Evolutionary conservation across 2,888 invertebrate species (phyloP).

Genomic region (Dioctria linearis): DNA sequence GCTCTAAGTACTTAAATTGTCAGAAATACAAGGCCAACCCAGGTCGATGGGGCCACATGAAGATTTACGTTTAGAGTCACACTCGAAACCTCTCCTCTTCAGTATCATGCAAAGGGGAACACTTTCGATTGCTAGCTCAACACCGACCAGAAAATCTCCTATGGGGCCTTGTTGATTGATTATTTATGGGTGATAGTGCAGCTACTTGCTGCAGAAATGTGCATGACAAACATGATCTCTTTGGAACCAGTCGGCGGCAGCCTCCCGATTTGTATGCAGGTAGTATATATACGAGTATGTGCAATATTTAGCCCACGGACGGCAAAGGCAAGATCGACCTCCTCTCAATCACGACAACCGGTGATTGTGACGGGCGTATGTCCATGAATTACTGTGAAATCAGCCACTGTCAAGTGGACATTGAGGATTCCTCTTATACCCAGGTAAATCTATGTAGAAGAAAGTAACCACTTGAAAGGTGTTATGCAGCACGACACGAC

Average conservation of each 20-base stretch:
- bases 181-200: background rate
- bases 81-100: background rate
- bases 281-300: background rate
- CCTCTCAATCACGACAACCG: background rate
- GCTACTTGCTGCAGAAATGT: slow-evolving; percentile 7
- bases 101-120: slow-evolving; percentile 21
- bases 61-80: background rate
- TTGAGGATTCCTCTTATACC: background rate
- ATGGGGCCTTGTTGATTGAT: background rate
- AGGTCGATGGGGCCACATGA: background rate
- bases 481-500: background rate
- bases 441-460: slow-evolving; percentile 5
- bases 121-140: slow-evolving; percentile 32
- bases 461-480: slow-evolving; percentile 31
- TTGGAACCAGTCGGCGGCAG: background rate
- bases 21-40: slow-evolving; percentile 32
- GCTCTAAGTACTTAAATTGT: background rate
- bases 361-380: slow-evolving; percentile 6
- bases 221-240: slow-evolving; percentile 1
- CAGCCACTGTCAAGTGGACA: slow-evolving; percentile 36
- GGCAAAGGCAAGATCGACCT: background rate
- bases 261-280: background rate
- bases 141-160: background rate
- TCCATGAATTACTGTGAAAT: slow-evolving; percentile 31
- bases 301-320: background rate